phyloP scores from a whole-genome alignment of 2,113 vertebrate species.

The Charadrius vociferus region DNA sequence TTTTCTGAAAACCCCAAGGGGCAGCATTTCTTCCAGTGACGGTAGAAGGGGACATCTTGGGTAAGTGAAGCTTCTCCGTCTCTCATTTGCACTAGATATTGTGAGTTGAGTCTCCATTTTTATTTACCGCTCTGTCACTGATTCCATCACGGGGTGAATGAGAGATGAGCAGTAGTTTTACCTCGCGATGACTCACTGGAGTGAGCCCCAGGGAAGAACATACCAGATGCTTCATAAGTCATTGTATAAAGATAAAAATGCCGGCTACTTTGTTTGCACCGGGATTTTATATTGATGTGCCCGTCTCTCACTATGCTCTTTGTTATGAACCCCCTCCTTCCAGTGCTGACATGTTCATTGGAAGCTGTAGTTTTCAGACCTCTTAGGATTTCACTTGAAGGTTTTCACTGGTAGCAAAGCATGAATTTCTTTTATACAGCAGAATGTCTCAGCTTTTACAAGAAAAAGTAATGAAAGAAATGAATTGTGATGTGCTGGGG shows the following conservation, averaged over 20 bases:
- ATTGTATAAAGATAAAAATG: conserved; percentile 6
- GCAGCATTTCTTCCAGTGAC: background rate
- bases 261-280: background rate
- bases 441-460: conserved; percentile 21
- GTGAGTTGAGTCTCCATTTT: conserved; percentile 1
- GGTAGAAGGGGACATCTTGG: background rate
- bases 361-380: background rate
- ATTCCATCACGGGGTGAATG: background rate
- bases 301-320: background rate
- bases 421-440: background rate
- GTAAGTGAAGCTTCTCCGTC: conserved; percentile 5
- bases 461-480: conserved; percentile 38
- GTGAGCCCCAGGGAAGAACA: conserved; percentile 52
- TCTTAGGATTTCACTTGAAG: background rate
- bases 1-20: background rate
- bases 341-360: background rate
- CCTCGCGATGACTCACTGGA: conserved; percentile 31
- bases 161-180: conserved; percentile 44
- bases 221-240: conserved; percentile 40
- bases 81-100: background rate
- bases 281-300: background rate
- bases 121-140: conserved; percentile 20
- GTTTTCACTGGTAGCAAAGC: background rate
- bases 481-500: conserved; percentile 35
- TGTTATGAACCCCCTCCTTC: background rate